Evolutionary conservation across 2,888 invertebrate species (phyloP).

Genomic region (Mystacides longicornis): DNA sequence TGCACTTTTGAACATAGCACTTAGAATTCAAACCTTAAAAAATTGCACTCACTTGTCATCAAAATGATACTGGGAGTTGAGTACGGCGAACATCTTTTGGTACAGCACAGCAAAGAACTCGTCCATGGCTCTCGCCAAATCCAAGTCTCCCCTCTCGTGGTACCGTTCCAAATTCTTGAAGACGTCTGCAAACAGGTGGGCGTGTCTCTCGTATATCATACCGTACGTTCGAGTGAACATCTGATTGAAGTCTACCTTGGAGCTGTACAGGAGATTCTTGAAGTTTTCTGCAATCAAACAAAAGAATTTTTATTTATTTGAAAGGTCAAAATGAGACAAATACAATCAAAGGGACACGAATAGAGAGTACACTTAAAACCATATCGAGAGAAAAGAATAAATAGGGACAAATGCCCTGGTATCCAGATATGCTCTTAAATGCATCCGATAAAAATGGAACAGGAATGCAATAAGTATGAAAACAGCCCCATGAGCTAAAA

Average conservation of each 20-base stretch:
- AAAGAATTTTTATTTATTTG: neutral
- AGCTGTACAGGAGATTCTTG: constrained; percentile 72
- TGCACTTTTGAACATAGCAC: too few species aligned
- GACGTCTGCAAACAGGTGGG: constrained; percentile 85
- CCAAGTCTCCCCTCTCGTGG: constrained; percentile 76
- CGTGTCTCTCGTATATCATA: constrained; percentile 88
- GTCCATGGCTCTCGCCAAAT: constrained; percentile 82
- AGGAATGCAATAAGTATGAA: too few species aligned
- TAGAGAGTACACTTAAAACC: too few species aligned
- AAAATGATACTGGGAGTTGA: constrained; percentile 88
- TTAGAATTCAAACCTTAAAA: neutral
- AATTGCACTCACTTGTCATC: constrained; percentile 64
- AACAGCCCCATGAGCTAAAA: too few species aligned
- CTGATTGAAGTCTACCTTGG: constrained; percentile 81
- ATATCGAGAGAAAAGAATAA: too few species aligned
- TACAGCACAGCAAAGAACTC: constrained; percentile 88
- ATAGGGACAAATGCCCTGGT: too few species aligned
- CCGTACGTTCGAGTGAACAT: constrained; percentile 97
- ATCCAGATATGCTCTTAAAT: too few species aligned
- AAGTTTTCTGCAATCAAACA: constrained; percentile 67
- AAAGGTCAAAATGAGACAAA: too few species aligned
- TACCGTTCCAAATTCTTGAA: constrained; percentile 86
- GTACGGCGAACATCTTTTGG: constrained; percentile 92
- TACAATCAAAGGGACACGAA: too few species aligned
- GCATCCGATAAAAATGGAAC: too few species aligned